Base-by-base conservation (phyloP, 2,797 vertebrate genomes). In the Sebastes taczanowskii region DNA sequence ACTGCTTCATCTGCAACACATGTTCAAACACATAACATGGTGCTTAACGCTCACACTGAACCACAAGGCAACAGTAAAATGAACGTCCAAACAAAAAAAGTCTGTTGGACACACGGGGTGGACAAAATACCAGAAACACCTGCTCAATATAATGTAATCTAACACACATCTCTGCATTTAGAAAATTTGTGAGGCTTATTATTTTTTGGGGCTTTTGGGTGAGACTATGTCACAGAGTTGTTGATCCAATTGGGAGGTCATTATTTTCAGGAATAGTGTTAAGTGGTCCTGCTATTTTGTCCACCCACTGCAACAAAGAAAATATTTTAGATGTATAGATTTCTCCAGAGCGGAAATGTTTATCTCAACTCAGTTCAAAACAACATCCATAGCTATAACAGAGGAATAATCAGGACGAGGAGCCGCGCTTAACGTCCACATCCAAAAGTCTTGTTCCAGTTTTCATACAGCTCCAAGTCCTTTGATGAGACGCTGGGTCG, bases 361-460 rank as follows among this genome's bases (percentile, higher is more conserved):
- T 18, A 55, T 42, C 46, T 29, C 3, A 5, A 18, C 13, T 58
- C 56, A 4, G 13, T 65, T 62, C 76, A 27, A 49, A 32, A 66
- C 10, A 42, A 38, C 29, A 49, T 32, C 42, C 18, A 34, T 6
- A 79, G 58, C 34, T 35, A 29, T 4, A 74, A 23, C 2, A 22
- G 27, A 52, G 7, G 25, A n/a, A 25, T 4, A 20, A 56, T 11
- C 3, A 7, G 22, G 23, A 13, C 8, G 10, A 71, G 11, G 38
- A 68, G 25, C 3, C 25, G 20, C 10, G 16, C 64, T 94, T 84
- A 99, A 83, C 96, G 96, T 13, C 98, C 97, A 34, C 98, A 98
- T 64, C 99, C 99, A 68, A 98, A 99, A 0, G 96, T 98, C 89
- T 95, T 95, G 87, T 99, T 98, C 99, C 99, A 99, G 20, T 96